Evolutionary conservation across 2,888 invertebrate species (phyloP), one percentile per base, ranked within the genome.

Genomic region (Xiphydria camelus): DNA sequence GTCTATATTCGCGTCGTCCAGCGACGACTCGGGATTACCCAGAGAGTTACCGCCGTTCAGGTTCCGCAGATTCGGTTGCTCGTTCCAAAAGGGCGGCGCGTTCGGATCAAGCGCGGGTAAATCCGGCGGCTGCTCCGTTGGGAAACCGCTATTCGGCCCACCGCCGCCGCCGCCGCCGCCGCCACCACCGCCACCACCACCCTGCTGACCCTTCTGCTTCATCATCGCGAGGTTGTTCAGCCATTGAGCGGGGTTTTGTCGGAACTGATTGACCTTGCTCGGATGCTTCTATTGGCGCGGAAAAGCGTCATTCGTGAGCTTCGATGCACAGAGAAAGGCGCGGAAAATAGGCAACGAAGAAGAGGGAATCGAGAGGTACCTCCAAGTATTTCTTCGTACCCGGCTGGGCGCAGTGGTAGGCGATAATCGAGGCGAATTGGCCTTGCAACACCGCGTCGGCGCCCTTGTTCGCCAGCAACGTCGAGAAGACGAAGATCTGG

Each of bases 401-500:
- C 1, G 95, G 94, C 75, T 96, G 94, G 19, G 94, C 91, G 80
- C 94, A 93, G 71, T 97, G 97, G 77, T 90, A 97, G 20, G 92
- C 90, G 61, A 96, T 92, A 61, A 97, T 95, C 39, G 92, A 91
- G 64, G 90, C 88, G 76, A 87, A 94, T 66, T 92, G 91, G 2
- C 94, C 92, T 51, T 88, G 88, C 50, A 93, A 78, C 9, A 96
- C 95, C 9, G 91, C 86, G 65, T 97, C 95, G 0, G 96, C 96
- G 4, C 94, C 95, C 71, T 93, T 89, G 77, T 97, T 97, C 3
- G 96, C 97, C 77, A 95, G 79, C 65, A 87, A 80, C 5, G 97
- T 96, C 15, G 94, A 93, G 80, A 97, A 97, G 61, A 97, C 96
- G 83, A 95, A 97, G 75, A 97, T 94, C 77, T 96, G 95, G 78